These are phyloP conservation scores for Colossoma macropomum DNA, from an alignment of 2,113 vertebrate species.

Conservation along the genomic window DNA sequence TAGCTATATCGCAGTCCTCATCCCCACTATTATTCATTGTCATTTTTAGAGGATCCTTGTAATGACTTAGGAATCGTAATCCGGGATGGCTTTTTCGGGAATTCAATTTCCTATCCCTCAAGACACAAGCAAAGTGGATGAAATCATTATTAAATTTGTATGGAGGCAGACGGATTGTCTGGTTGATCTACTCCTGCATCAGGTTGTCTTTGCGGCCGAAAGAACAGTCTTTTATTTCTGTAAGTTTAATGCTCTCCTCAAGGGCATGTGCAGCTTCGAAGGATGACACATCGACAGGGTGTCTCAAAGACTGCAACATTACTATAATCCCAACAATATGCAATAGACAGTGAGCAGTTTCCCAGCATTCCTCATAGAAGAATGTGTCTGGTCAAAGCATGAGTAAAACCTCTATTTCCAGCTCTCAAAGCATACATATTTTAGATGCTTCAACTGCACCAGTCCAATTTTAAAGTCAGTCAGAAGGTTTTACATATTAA, in stretches of 20 bases:
- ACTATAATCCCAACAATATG: neutral
- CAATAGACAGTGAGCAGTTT: conserved; percentile 4
- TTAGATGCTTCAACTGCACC: no score
- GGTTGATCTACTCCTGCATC: conserved; percentile 37
- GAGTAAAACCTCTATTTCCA: neutral
- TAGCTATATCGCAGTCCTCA: neutral
- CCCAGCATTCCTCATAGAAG: neutral
- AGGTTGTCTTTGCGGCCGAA: conserved; percentile 1
- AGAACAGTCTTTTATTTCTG: neutral
- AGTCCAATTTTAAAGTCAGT: no score
- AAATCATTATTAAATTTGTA: conserved; percentile 62
- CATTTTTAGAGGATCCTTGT: conserved; percentile 40
- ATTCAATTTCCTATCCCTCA: conserved; percentile 55
- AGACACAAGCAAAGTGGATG: conserved; percentile 57
- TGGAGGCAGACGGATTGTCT: conserved; percentile 56
- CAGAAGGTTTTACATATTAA: no score
- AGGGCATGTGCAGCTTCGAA: conserved; percentile 11
- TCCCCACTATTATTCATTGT: conserved; percentile 22
- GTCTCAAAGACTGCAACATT: neutral
- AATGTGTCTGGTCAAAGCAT: neutral
- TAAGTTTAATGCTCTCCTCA: conserved; percentile 1
- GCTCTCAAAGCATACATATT: no score
- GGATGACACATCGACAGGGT: neutral
- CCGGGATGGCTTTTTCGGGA: conserved; percentile 55
- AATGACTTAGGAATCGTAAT: conserved; percentile 49